phyloP scores from a whole-genome alignment of 2,797 vertebrate genomes.

The Adelosebastes latens region DNA sequence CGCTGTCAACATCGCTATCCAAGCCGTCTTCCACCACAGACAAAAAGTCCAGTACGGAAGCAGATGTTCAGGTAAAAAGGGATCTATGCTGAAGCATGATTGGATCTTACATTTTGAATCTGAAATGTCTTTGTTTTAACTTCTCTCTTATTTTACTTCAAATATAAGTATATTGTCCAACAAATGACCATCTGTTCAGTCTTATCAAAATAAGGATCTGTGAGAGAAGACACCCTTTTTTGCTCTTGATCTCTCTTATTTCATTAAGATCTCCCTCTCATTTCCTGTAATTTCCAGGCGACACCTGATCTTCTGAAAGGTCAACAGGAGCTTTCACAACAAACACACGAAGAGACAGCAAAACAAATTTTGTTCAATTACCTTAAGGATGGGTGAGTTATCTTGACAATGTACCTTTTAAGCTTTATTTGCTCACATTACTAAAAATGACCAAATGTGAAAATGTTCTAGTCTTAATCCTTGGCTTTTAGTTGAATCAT shows the following conservation, averaged over 20 bases:
- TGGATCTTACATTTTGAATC: background rate
- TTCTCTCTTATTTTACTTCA: background rate
- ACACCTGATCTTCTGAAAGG: constrained; percentile 97
- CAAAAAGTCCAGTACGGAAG: constrained; percentile 62
- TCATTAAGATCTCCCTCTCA: constrained; percentile 10
- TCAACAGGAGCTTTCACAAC: constrained; percentile 93
- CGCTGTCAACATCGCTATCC: constrained; percentile 51
- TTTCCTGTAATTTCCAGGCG: constrained; percentile 77
- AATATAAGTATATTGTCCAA: background rate
- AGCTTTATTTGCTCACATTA: background rate
- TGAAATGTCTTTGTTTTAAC: background rate
- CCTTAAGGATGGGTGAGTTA: constrained; percentile 94
- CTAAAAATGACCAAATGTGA: background rate
- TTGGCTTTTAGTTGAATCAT: background rate
- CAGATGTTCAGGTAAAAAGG: constrained; percentile 76
- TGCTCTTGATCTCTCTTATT: background rate
- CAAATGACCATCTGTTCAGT: background rate
- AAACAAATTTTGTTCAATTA: constrained; percentile 98
- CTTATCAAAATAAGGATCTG: background rate
- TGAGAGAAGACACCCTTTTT: background rate
- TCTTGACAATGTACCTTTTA: background rate
- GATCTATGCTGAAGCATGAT: background rate
- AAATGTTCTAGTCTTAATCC: background rate
- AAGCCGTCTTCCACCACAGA: constrained; percentile 39
- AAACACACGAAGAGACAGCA: constrained; percentile 96